Evolutionary conservation across 2,113 vertebrate genomes (phyloP).

Genomic region (Paracanthobrama guichenoti): DNA sequence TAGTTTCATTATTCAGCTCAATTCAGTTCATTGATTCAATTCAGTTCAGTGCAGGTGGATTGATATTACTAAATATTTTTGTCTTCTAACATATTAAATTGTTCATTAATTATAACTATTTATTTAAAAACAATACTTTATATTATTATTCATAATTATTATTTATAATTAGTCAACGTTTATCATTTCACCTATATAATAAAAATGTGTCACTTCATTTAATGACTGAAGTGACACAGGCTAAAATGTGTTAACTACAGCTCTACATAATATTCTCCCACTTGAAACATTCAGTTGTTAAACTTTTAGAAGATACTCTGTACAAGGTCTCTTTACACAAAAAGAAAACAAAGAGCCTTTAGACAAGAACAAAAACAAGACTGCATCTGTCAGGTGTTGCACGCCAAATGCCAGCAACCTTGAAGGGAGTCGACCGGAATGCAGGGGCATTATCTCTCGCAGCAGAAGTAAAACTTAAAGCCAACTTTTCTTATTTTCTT

Average conservation of each 20-base stretch:
- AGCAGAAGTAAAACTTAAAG: slow-evolving; percentile 53
- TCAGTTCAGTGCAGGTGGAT: background rate
- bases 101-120: too few relatives aligned
- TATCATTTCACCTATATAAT: background rate
- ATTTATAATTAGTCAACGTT: background rate
- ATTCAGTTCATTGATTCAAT: background rate
- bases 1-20: too few relatives aligned
- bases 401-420: slow-evolving; percentile 69
- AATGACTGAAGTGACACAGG: background rate
- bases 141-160: too few relatives aligned
- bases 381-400: slow-evolving; percentile 71
- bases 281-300: slow-evolving; percentile 22
- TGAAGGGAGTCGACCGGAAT: slow-evolving; percentile 76
- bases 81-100: background rate
- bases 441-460: slow-evolving; percentile 61
- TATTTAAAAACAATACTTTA: too few relatives aligned
- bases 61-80: background rate
- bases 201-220: background rate
- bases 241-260: background rate
- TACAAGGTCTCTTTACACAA: slow-evolving; percentile 25
- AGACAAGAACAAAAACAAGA: slow-evolving; percentile 62
- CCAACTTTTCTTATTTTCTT: slow-evolving; percentile 58
- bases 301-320: background rate
- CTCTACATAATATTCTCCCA: background rate
- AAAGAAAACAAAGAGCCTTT: slow-evolving; percentile 57